Evolutionary conservation across 35 echinoderm and acorn worm species (phyloP).

Genomic region (Apostichopus japonicus): DNA sequence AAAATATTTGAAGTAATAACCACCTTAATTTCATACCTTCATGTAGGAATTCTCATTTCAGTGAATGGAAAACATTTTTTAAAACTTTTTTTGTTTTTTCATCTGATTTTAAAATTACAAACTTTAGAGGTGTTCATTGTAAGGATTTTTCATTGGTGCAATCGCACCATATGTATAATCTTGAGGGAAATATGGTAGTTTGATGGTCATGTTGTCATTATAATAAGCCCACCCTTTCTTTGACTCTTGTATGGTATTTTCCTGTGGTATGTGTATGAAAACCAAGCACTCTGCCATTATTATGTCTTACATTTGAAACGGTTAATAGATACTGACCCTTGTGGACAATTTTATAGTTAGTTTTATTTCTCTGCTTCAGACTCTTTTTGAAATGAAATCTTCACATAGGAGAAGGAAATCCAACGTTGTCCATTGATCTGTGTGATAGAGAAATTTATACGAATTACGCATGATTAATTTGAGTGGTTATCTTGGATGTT

Average conservation of each 20-base stretch:
- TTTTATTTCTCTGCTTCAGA: not conserved
- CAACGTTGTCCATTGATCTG: too few species aligned
- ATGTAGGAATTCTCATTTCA: constrained; percentile 8
- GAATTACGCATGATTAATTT: too few species aligned
- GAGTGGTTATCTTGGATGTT: too few species aligned
- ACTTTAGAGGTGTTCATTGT: constrained; percentile 64
- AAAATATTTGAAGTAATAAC: constrained; percentile 52
- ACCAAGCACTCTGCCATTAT: constrained; percentile 64
- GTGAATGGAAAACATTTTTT: constrained; percentile 28
- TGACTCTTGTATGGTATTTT: constrained; percentile 56
- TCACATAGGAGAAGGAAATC: too few species aligned
- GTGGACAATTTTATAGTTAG: constrained; percentile 32
- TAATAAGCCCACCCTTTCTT: constrained; percentile 67
- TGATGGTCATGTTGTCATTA: constrained; percentile 59
- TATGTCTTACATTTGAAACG: constrained; percentile 66
- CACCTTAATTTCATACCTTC: constrained; percentile 46
- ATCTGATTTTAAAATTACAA: constrained; percentile 29
- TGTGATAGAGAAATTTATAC: too few species aligned
- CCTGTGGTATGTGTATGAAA: constrained; percentile 64
- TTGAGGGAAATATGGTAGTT: constrained; percentile 57
- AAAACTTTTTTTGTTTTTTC: constrained; percentile 16
- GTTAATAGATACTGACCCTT: constrained; percentile 70
- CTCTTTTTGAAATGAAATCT: too few species aligned
- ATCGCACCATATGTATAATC: constrained; percentile 48
- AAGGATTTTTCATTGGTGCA: constrained; percentile 58